These are phyloP conservation scores for Orcinus orca DNA, from an alignment of 2,113 vertebrate genomes.

Conservation along the genomic window DNA sequence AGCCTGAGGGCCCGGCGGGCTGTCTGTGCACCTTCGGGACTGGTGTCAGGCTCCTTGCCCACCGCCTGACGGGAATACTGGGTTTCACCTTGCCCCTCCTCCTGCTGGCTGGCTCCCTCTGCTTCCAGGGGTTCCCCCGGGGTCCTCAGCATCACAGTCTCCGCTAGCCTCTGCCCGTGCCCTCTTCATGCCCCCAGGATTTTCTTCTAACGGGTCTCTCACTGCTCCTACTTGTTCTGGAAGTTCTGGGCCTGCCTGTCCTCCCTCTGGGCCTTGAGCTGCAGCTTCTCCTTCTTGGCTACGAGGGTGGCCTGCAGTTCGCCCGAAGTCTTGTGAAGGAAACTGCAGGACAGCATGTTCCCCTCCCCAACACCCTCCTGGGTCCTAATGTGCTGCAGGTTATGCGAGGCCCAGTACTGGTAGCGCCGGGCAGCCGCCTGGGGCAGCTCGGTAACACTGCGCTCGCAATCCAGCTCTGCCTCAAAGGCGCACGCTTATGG, in stretches of 20 bases:
- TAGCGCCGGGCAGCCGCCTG: conserved; percentile 89
- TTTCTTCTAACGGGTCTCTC: conserved; percentile 84
- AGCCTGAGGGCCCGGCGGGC: accelerated
- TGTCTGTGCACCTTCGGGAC: not conserved
- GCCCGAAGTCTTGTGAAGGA: conserved; percentile 83
- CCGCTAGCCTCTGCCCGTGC: not conserved
- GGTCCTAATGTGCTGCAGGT: conserved; percentile 90
- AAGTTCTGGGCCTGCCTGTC: conserved; percentile 85
- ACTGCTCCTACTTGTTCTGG: conserved; percentile 80
- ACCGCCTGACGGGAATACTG: conserved; percentile 91
- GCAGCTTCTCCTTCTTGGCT: conserved; percentile 83
- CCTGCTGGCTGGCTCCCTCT: conserved; percentile 26
- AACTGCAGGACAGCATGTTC: conserved; percentile 86
- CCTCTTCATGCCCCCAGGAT: conserved; percentile 88
- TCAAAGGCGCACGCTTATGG: conserved; percentile 90
- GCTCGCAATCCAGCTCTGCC: conserved; percentile 88
- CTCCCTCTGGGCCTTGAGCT: conserved; percentile 80
- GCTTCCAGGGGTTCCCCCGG: conserved; percentile 82
- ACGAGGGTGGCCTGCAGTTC: conserved; percentile 85
- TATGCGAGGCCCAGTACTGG: conserved; percentile 85
- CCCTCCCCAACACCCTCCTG: conserved; percentile 89
- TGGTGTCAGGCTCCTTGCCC: conserved; percentile 86
- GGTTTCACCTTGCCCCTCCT: conserved; percentile 80
- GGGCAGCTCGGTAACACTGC: conserved; percentile 89
- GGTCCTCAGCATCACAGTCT: conserved; percentile 89